A percentile compares a stretch with the other conserved stretches of the same genome.
Evolutionary conservation across 2,888 invertebrate genomes (phyloP).

Genomic region (Mimachlamys varia): DNA sequence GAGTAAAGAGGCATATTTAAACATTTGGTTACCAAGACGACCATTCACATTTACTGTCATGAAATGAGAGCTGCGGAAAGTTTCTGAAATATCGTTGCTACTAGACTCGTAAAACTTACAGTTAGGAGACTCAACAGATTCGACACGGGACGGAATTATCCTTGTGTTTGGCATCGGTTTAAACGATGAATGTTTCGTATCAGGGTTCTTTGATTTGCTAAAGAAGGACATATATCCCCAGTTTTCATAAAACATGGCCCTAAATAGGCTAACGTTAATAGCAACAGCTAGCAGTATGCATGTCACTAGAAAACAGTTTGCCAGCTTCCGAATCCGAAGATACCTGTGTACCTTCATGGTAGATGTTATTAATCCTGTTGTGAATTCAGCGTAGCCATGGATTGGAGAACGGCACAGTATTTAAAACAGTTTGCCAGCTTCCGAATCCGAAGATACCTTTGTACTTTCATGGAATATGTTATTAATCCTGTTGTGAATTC

Average conservation of each 20-base stretch:
- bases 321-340: neutral
- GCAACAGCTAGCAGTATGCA: neutral
- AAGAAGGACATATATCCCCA: neutral
- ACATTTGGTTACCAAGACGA: slow-evolving; percentile 69
- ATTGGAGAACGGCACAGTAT: neutral
- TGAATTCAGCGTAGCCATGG: neutral
- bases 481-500: too few species aligned
- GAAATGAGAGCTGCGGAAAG: slow-evolving; percentile 38
- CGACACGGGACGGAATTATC: neutral
- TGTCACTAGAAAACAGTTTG: neutral
- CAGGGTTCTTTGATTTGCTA: neutral
- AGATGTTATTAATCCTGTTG: neutral
- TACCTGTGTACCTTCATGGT: neutral
- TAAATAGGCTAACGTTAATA: neutral
- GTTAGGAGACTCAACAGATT: neutral
- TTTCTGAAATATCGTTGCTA: neutral
- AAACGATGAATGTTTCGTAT: neutral
- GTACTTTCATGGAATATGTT: neutral
- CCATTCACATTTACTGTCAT: slow-evolving; percentile 57
- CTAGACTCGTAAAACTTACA: neutral
- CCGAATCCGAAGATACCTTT: neutral
- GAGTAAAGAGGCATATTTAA: slow-evolving; percentile 64
- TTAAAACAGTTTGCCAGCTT: neutral
- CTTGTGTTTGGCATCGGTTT: neutral
- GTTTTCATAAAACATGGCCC: neutral